phyloP scores from a whole-genome alignment of 2,113 vertebrate genomes.

The Emberiza fucata region DNA sequence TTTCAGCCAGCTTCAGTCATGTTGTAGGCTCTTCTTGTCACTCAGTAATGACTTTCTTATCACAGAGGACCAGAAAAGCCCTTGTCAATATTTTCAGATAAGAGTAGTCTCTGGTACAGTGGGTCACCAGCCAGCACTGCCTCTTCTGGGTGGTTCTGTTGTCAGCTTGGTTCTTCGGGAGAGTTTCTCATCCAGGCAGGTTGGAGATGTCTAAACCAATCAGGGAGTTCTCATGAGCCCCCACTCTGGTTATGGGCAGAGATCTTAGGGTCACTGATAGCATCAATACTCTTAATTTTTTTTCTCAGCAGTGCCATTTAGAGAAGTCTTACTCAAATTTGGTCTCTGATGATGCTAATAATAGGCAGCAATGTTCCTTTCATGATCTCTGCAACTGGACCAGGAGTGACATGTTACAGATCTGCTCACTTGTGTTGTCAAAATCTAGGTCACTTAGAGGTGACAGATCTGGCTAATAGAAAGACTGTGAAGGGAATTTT shows the following conservation, averaged over 20 bases:
- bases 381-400: neutral
- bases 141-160: neutral
- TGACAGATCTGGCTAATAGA: neutral
- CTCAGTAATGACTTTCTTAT: constrained; percentile 36
- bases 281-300: neutral
- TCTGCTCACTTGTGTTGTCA: neutral
- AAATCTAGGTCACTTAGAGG: neutral
- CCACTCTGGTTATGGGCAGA: accelerated
- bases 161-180: neutral
- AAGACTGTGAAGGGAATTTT: neutral
- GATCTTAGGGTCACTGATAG: neutral
- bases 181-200: neutral
- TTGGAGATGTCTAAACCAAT: neutral
- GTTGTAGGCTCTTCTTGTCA: neutral
- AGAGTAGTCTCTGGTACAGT: neutral
- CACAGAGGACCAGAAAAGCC: constrained; percentile 1
- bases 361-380: neutral
- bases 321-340: neutral
- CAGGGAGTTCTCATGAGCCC: neutral
- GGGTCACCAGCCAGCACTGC: neutral
- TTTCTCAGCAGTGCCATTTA: neutral
- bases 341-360: neutral
- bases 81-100: neutral
- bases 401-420: neutral
- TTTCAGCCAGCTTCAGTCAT: neutral